phyloP scores from a whole-genome alignment of 2,113 vertebrate genomes.

The Aspiorhynchus laticeps region DNA sequence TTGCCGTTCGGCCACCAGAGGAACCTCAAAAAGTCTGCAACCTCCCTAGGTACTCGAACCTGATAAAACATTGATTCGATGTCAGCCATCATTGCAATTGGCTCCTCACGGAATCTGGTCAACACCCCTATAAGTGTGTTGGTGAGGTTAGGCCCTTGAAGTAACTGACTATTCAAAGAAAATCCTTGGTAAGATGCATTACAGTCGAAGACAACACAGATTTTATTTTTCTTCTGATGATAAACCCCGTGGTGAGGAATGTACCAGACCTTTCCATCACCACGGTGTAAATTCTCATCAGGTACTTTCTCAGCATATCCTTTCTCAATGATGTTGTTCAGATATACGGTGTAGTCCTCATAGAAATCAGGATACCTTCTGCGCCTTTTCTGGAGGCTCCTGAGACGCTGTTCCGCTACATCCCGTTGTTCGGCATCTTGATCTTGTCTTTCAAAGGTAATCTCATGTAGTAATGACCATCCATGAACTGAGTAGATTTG shows the following conservation, averaged over 20 bases:
- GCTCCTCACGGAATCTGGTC: background rate
- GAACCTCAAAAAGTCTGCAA: constrained; percentile 29
- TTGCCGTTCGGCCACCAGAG: constrained; percentile 30
- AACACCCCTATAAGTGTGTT: background rate
- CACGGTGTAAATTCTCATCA: background rate
- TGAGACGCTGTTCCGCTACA: background rate
- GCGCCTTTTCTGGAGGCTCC: background rate
- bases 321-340: constrained; percentile 1
- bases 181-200: background rate
- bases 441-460: background rate
- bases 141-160: background rate
- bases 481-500: background rate
- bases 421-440: background rate
- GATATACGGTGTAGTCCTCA: background rate
- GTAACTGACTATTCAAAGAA: background rate
- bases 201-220: background rate
- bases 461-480: background rate
- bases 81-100: background rate
- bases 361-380: background rate
- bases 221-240: background rate
- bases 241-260: background rate
- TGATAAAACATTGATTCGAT: background rate
- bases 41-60: background rate
- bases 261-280: background rate
- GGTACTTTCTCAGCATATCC: background rate